Evolutionary conservation across 2,888 invertebrate genomes (phyloP), one percentile per base, ranked within the genome.

Genomic region (Orchestes rusci): DNA sequence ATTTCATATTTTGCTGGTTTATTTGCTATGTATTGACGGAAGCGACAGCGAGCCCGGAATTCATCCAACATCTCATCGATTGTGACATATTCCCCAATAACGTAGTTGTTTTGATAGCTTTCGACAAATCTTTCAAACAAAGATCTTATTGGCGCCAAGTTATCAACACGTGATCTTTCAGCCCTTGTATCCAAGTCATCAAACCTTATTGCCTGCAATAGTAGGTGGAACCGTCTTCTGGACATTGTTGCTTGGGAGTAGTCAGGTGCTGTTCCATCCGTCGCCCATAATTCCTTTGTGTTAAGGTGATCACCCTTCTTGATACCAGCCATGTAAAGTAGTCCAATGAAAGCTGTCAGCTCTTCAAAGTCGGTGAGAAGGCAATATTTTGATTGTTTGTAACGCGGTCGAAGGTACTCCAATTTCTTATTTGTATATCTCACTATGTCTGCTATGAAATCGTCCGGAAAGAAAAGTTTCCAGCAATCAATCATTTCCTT

Each of bases 61-160:
- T 5, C 7, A 23, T 23, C 7, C 27, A 23, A 23, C 27, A 23
- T 8, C n/a, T 23, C 27, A 23, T 23, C 27, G 27, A 23, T 23
- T 5, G 27, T 23, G 5, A 23, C 27, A n/a, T 23, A 23, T 23
- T 23, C 27, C n/a, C 27, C 27, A n/a, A 34, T 16, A 13, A 7
- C 8, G 15, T 30, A 39, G 7, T 30, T 5, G 7, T 16, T 16
- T 3, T 4, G 4, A 18, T 32, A 39, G 16, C 31, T 39, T 12
- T 49, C 33, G 33, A 46, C 40, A 12, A 30, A 30, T 4, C 12
- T 30, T 5, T 30, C 31, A 7, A 30, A 30, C 5, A 30, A 8
- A 30, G 5, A 30, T 5, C 31, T 5, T 5, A 39, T 31, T 7
- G 39, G 17, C 3, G 39, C 31, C 13, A 39, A 16, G 5, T 39